Percentiles rank a stretch among this genome's conserved stretches.
Conservation (phyloP, 2,113 vertebrate species). For the Phocoena sinus region DNA sequence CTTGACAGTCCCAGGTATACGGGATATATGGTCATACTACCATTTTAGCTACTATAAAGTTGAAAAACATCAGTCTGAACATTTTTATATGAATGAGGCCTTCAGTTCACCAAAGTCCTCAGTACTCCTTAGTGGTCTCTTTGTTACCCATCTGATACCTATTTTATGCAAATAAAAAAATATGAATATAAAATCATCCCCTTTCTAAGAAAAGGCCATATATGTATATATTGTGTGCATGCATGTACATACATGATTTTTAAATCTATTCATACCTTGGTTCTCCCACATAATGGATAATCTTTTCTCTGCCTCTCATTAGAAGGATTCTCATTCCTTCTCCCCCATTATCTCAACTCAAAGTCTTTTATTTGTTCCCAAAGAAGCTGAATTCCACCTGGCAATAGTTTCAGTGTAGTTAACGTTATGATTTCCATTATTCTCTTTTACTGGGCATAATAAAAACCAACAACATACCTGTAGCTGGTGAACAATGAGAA, state of each 20-base stretch:
- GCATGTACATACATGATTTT: neutral
- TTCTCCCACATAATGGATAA: neutral
- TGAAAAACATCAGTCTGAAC: neutral
- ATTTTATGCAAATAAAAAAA: neutral
- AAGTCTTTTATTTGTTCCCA: neutral
- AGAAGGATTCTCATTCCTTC: neutral
- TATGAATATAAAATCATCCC: neutral
- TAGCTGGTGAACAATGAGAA: neutral
- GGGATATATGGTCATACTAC: rapidly evolving
- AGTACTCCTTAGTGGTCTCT: neutral
- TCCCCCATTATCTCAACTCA: neutral
- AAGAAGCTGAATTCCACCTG: neutral
- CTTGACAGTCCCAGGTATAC: neutral
- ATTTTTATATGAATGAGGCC: neutral
- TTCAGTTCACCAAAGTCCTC: neutral
- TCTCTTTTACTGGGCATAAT: neutral
- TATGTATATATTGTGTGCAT: neutral
- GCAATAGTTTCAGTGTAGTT: neutral
- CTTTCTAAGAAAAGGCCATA: neutral
- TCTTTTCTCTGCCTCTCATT: neutral
- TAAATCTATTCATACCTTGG: neutral
- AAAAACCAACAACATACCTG: neutral
- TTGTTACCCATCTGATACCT: neutral
- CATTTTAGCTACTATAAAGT: neutral
- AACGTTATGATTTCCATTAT: neutral